These are phyloP conservation scores for Agonopterix subpropinquella DNA, from an alignment of 2,888 invertebrate genomes.

Conservation along the genomic window DNA sequence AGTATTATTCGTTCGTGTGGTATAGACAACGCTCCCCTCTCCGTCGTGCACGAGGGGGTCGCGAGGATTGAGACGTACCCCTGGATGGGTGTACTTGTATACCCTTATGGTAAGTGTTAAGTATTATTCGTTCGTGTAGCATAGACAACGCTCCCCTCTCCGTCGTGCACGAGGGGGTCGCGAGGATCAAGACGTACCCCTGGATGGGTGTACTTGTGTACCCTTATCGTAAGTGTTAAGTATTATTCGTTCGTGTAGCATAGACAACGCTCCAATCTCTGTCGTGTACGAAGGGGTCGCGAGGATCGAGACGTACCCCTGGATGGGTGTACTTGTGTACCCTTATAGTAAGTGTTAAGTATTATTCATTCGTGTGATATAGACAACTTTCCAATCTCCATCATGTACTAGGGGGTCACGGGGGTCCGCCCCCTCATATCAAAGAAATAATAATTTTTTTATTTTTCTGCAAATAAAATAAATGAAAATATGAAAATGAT, in stretches of 20 bases:
- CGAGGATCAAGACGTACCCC: conserved; percentile 26
- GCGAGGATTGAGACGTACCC: conserved; percentile 27
- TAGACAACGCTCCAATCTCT: conserved; percentile 18
- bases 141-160: conserved; percentile 18
- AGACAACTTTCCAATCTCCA: conserved; percentile 1
- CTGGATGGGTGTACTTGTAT: too few species aligned
- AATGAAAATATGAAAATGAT: too few species aligned
- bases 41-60: too few species aligned
- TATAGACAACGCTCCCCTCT: too few species aligned
- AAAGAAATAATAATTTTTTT: too few species aligned
- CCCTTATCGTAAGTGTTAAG: conserved; percentile 20
- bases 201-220: conserved; percentile 39
- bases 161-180: conserved; percentile 21
- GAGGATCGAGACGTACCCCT: conserved; percentile 29
- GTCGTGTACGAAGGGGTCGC: conserved; percentile 22
- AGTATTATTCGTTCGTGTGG: conserved; percentile 2
- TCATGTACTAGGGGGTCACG: too few species aligned
- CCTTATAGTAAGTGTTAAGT: conserved; percentile 20
- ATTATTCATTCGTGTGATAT: not conserved
- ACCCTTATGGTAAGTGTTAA: conserved; percentile 30
- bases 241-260: too few species aligned
- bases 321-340: conserved; percentile 36
- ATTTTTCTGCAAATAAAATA: too few species aligned
- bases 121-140: too few species aligned
- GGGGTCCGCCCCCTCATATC: too few species aligned